Percentiles rank a stretch among this genome's conserved stretches.
Evolutionary conservation across 2,797 vertebrate genomes (phyloP).

Genomic region (Pangasius larnaudii): DNA sequence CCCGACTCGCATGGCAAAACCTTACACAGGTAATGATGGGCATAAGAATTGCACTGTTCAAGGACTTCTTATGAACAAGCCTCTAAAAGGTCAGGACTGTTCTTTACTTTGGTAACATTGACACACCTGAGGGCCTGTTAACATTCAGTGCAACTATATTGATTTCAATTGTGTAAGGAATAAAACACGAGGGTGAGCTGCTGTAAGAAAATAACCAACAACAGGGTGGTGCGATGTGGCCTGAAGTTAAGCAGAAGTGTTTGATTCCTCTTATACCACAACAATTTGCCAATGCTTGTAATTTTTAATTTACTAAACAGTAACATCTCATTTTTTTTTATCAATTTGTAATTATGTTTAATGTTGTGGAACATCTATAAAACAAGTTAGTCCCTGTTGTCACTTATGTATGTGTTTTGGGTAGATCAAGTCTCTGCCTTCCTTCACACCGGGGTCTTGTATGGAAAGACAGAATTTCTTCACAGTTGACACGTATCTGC

Average conservation of each 20-base stretch:
- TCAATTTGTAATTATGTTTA: neutral
- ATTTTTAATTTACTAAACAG: neutral
- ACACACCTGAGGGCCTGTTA: neutral
- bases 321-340: neutral
- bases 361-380: neutral
- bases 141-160: neutral
- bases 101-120: neutral
- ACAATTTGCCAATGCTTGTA: neutral
- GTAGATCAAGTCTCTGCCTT: neutral
- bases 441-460: slow-evolving; percentile 31
- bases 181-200: neutral
- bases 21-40: slow-evolving; percentile 34
- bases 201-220: neutral
- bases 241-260: neutral
- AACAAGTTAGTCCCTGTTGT: neutral
- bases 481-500: slow-evolving; percentile 40
- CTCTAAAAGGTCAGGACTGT: neutral
- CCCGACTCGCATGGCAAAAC: slow-evolving; percentile 32
- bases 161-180: neutral
- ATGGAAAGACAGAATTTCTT: neutral
- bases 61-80: neutral
- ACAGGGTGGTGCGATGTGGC: neutral
- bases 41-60: neutral
- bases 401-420: neutral
- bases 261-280: neutral